phyloP scores from a whole-genome alignment of 2,888 invertebrate species.

The Pandemis heparana region DNA sequence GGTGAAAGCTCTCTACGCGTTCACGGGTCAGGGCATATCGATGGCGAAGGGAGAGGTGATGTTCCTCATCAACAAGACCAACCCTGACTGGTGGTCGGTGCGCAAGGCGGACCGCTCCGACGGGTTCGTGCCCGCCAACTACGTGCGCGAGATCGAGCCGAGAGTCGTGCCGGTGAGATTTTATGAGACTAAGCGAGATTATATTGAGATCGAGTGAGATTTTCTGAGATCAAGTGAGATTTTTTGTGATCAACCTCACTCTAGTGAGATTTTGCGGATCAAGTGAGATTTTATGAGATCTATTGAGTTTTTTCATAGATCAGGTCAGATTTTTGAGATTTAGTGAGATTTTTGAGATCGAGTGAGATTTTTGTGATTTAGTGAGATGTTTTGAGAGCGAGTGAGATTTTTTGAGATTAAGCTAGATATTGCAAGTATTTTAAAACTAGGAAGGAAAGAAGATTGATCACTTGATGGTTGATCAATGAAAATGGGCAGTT shows the following conservation, averaged over 20 bases:
- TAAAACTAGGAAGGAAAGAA: too few relatives aligned
- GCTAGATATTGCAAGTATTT: too few relatives aligned
- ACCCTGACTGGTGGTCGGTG: conserved; percentile 99
- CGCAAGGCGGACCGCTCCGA: conserved; percentile 95
- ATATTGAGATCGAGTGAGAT: background rate
- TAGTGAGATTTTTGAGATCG: background rate
- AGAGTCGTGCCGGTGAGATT: conserved; percentile 88
- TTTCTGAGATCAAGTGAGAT: background rate
- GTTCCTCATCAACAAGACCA: conserved; percentile 97
- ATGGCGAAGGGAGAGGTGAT: conserved; percentile 97
- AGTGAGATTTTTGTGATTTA: too few relatives aligned
- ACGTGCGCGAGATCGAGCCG: conserved; percentile 96
- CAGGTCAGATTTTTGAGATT: background rate
- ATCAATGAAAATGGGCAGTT: too few relatives aligned
- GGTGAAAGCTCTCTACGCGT: conserved; percentile 93
- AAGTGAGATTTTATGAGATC: background rate
- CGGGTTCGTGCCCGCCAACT: conserved; percentile 99
- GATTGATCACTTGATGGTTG: too few relatives aligned
- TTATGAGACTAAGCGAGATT: background rate
- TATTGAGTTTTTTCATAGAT: background rate
- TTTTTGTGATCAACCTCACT: too few relatives aligned
- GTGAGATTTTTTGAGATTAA: too few relatives aligned
- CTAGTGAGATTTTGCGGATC: background rate
- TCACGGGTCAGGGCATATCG: conserved; percentile 96
- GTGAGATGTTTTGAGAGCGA: too few relatives aligned